Percentiles rank a stretch among this genome's conserved stretches.
Conservation (phyloP, 2,888 invertebrate species). For the Aspidiotus rigidus region DNA sequence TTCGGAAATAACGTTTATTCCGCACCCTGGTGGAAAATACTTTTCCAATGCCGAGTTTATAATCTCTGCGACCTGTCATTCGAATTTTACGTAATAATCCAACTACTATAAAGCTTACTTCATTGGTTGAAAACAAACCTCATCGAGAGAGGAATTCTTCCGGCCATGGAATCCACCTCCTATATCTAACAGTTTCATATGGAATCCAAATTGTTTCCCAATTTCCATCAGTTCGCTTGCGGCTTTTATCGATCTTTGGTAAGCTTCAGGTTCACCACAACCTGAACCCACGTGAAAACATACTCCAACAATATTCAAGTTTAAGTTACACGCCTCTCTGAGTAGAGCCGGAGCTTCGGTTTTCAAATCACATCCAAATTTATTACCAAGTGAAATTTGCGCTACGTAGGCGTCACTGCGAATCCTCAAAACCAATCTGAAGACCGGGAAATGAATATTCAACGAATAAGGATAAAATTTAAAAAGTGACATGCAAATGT, state of each 20-base stretch:
- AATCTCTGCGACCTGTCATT: constrained; percentile 59
- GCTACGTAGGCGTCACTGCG: constrained; percentile 75
- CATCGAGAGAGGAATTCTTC: background rate
- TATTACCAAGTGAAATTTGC: constrained; percentile 81
- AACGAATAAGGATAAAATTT: constrained; percentile 7
- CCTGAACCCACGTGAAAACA: constrained; percentile 95
- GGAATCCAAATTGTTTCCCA: constrained; percentile 61
- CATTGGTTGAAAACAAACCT: background rate
- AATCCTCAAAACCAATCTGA: constrained; percentile 75
- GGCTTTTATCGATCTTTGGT: constrained; percentile 63
- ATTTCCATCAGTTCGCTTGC: constrained; percentile 65
- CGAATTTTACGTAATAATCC: background rate
- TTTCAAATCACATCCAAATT: constrained; percentile 81
- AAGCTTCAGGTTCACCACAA: constrained; percentile 72
- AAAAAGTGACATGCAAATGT: too few relatives aligned
- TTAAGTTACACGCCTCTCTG: constrained; percentile 61
- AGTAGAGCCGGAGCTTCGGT: constrained; percentile 65
- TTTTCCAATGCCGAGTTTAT: constrained; percentile 70
- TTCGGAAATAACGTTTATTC: constrained; percentile 83
- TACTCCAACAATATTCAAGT: constrained; percentile 53
- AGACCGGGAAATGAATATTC: background rate
- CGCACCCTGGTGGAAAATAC: constrained; percentile 63
- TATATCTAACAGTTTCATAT: constrained; percentile 71
- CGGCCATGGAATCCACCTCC: constrained; percentile 85
- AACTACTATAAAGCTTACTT: background rate